These are phyloP conservation scores for Rhynchopsitta pachyrhyncha DNA, from an alignment of 2,113 vertebrate genomes.

Conservation along the genomic window DNA sequence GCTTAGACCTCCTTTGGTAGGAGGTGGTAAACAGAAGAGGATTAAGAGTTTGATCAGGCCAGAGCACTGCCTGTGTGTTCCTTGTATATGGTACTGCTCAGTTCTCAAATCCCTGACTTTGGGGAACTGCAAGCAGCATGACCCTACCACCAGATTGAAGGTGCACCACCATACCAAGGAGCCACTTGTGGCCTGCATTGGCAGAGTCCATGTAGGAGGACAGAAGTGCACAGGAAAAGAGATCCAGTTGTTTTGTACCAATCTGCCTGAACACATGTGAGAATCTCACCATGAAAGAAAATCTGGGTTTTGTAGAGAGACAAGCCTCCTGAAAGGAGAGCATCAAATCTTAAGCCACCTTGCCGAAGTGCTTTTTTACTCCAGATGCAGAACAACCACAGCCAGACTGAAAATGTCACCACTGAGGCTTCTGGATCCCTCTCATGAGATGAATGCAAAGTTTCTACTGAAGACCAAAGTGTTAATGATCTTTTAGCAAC, in stretches of 20 bases:
- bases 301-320: not conserved
- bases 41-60: not conserved
- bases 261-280: not conserved
- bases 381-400: not conserved
- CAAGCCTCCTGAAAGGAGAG: not conserved
- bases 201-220: accelerated
- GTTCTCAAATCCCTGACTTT: not conserved
- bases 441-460: not conserved
- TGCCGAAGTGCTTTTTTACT: not conserved
- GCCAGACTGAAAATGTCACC: not conserved
- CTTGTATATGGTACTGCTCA: not conserved
- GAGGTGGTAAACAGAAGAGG: not conserved
- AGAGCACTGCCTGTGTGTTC: accelerated
- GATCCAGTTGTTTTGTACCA: not conserved
- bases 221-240: not conserved
- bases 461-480: not conserved
- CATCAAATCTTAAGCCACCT: not conserved
- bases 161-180: not conserved
- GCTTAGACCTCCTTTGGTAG: not conserved
- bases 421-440: not conserved
- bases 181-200: not conserved
- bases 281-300: not conserved
- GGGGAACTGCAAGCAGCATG: not conserved
- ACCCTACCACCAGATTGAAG: accelerated
- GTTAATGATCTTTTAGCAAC: not conserved